Evolutionary conservation across 2,113 vertebrate genomes (phyloP), one percentile per base, ranked within the genome.

Genomic region (Microcebus lehilahytsara): DNA sequence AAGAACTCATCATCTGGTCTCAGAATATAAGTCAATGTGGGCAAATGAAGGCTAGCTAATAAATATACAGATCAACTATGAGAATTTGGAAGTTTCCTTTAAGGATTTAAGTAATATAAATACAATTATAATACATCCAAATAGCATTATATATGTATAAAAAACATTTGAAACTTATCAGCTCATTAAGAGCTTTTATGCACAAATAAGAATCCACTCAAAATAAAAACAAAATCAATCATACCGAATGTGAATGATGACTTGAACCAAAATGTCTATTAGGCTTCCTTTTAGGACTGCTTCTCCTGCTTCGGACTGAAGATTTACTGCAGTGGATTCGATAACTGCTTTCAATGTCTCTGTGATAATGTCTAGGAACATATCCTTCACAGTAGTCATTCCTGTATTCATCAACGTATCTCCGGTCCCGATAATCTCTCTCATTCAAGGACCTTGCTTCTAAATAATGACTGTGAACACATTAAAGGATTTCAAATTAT

Each of bases 321-420:
- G 99, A 99, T 98, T 99, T 99, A 99, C 99, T 99, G 99, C 99
- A 99, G 98, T 99, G 99, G 97, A 99, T 98, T 98, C 97, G 97
- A 89, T 99, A 98, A 98, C 97, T 95, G 98, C 98, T 98, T 98
- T 98, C 98, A 98, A 99, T 98, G 97, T 99, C 99, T 96, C 98
- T 99, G 96, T 99, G 99, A 97, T 99, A 99, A 97, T 98, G 98
- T 94, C 98, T 98, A 96, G 98, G 98, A 66, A 99, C 98, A 97
- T 98, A 99, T 37, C 98, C 98, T 98, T 98, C 98, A 77, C 98
- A 98, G 98, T 99, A 99, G 96, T 99, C 99, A 97, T 98, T 98
- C 97, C 98, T 99, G 97, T 98, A 98, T 64, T 99, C 99, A 96
- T 99, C 99, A 98, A 98, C 95, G 86, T 98, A 98, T 98, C 98